Evolutionary conservation across 2,113 vertebrate species (phyloP), one percentile per base, ranked within the genome.

Genomic region (Burhinus oedicnemus): DNA sequence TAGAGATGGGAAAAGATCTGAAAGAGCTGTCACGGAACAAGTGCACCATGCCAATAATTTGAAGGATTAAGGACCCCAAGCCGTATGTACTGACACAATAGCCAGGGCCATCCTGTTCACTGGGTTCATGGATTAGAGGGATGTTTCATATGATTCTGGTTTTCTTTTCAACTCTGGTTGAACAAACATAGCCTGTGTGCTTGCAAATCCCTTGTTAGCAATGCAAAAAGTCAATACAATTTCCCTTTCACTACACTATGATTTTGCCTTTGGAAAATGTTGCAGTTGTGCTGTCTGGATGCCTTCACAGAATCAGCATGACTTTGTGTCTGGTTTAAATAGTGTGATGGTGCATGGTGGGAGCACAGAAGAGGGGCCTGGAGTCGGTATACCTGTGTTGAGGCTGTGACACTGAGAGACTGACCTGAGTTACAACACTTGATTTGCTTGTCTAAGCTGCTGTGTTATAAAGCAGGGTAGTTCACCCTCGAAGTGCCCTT

Each of bases 51-150:
- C 93, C 97, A 94, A 65, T 96, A 96, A 97, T 97, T 95, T 91
- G 90, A 91, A 94, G 97, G 96, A 97, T 97, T 97, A 97, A 95
- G 81, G 69, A 96, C 78, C 89, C 95, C 89, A 80, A 95, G 57
- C 95, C 6, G 7, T 83, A 87, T 51, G 64, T 90, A 88, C 71
- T 58, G 71, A 96, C 78, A 97, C 94, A 97, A 97, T 96, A 97
- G 93, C 84, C 2, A 9, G 74, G 54, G 75, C 92, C 79, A 89
- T 95, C 89, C 91, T 96, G 86, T 87, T 94, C 78, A 66, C 96
- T 88, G 93, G 83, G 76, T 88, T 91, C 64, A 78, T 94, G 96
- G 94, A 97, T 97, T 97, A 97, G 78, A 96, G 92, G 52, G 94
- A 96, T 94, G 86, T 93, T 96, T 96, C 89, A 78, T 97, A 97